Evolutionary conservation across 2,888 invertebrate genomes (phyloP).

Genomic region (Clunio marinus): DNA sequence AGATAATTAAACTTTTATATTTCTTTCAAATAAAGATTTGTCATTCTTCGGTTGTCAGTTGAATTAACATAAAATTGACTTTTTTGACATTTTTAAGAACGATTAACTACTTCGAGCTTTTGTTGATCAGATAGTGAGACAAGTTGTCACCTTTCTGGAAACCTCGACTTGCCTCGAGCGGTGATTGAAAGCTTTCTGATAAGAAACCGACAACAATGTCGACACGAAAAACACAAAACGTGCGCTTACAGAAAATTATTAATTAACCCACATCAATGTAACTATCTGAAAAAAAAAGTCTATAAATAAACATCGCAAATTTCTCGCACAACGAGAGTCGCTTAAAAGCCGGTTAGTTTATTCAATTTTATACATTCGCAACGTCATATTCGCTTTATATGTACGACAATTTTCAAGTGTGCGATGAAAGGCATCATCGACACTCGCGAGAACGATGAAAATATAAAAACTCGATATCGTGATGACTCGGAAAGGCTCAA

Average conservation of each 20-base stretch:
- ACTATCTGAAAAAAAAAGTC: neutral
- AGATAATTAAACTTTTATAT: neutral
- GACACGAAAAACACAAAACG: neutral
- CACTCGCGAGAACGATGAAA: neutral
- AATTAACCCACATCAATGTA: neutral
- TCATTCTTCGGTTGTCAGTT: neutral
- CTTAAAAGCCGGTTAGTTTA: constrained; percentile 27
- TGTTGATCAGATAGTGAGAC: neutral
- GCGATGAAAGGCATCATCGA: neutral
- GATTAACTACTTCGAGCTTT: neutral
- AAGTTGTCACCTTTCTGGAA: neutral
- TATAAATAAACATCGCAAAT: neutral
- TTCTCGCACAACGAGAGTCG: neutral
- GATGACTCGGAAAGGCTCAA: neutral
- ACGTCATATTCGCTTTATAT: neutral
- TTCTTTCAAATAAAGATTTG: neutral
- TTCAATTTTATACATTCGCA: neutral
- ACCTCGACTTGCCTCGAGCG: too few species aligned
- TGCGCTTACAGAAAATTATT: constrained; percentile 5
- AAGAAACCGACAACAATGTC: neutral
- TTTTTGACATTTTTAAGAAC: neutral
- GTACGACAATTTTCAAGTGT: constrained; percentile 15
- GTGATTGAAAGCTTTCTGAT: too few species aligned
- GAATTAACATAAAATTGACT: constrained; percentile 27
- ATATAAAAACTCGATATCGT: too few species aligned